A percentile compares a stretch with the other conserved stretches of the same genome.
These are phyloP conservation scores for Synodontis membranacea DNA, from an alignment of 2,113 vertebrate genomes.

Conservation along the genomic window DNA sequence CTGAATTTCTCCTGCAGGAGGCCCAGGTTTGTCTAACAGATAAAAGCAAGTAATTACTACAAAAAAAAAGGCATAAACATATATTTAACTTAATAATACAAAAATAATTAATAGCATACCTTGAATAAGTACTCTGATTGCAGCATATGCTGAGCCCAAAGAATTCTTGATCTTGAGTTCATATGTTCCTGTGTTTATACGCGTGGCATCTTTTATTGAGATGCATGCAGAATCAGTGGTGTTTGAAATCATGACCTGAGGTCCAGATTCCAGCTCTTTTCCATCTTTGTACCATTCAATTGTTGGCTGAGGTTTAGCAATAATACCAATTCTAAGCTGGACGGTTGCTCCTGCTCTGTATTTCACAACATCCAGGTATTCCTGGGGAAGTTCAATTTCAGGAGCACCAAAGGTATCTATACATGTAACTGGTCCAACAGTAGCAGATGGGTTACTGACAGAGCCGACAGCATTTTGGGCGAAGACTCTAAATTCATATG, in stretches of 20 bases:
- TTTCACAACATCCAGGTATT: conserved; percentile 91
- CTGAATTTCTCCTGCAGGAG: conserved; percentile 87
- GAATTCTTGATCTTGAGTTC: conserved; percentile 95
- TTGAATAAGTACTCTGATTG: conserved; percentile 88
- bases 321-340: conserved; percentile 88
- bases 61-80: not conserved
- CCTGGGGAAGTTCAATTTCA: conserved; percentile 87
- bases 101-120: conserved; percentile 76
- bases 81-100: not conserved
- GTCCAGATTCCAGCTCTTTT: conserved; percentile 80
- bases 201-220: conserved; percentile 86
- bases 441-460: conserved; percentile 88
- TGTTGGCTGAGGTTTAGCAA: conserved; percentile 90
- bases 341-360: conserved; percentile 84
- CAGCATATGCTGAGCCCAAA: conserved; percentile 85
- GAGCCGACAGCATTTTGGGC: conserved; percentile 94
- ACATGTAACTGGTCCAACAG: conserved; percentile 87
- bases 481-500: conserved; percentile 93
- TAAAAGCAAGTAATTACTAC: not conserved
- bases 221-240: conserved; percentile 83
- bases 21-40: conserved; percentile 89
- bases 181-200: conserved; percentile 88
- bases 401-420: conserved; percentile 94
- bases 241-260: conserved; percentile 82
- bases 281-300: conserved; percentile 96